Conservation (phyloP, 2,797 vertebrate genomes). For the Megalops cyprinoides region DNA sequence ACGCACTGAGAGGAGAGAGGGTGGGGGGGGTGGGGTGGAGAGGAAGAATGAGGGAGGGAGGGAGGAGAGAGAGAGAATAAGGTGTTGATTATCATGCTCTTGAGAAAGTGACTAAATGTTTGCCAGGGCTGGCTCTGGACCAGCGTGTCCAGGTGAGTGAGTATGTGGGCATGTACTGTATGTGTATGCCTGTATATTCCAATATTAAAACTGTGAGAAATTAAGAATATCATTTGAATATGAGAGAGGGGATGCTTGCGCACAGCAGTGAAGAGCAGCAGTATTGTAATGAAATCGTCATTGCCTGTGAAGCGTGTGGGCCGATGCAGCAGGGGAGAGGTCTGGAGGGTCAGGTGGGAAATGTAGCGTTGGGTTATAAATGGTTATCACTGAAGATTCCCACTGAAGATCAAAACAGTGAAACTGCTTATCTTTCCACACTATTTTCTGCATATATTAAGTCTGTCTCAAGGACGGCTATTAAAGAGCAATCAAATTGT, state of each 20-base stretch:
- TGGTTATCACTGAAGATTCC: neutral
- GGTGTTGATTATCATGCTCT: constrained; percentile 22
- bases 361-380: neutral
- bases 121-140: constrained; percentile 16
- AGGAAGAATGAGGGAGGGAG: constrained; percentile 13
- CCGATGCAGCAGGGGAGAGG: neutral
- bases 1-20: constrained; percentile 19
- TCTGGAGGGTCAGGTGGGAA: neutral
- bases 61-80: neutral
- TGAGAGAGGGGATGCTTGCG: neutral
- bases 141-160: no score
- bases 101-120: constrained; percentile 21
- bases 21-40: constrained; percentile 33
- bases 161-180: no score
- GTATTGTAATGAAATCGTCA: neutral
- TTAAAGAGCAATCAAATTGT: constrained; percentile 34
- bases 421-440: constrained; percentile 31
- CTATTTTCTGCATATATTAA: neutral
- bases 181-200: no score
- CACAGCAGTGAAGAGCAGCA: neutral
- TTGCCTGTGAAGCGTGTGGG: neutral
- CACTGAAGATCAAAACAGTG: neutral
- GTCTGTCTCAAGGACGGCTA: constrained; percentile 24
- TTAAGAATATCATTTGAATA: neutral
- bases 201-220: no score